Conservation (phyloP, 1,140 invertebrate species). For the Drosophila busckii region DNA sequence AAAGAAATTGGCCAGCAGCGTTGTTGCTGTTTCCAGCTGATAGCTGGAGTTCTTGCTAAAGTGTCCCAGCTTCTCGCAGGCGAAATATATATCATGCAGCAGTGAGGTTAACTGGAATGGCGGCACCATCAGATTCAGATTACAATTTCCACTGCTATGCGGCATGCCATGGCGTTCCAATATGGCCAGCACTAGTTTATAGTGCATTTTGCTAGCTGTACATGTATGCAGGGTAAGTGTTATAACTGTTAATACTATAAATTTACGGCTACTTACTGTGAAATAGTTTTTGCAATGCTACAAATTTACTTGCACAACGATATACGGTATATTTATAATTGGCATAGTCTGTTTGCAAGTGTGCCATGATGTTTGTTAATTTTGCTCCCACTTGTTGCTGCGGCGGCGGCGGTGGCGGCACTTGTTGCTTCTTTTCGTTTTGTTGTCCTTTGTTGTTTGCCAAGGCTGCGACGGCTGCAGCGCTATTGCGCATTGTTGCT, state of each 20-base stretch:
- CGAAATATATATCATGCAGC: slow-evolving; percentile 70
- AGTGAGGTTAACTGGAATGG: slow-evolving; percentile 72
- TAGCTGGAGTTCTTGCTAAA: slow-evolving; percentile 47
- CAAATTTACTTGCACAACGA: slow-evolving; percentile 68
- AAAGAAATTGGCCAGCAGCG: slow-evolving; percentile 64
- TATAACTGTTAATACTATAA: neutral
- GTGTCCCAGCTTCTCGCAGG: slow-evolving; percentile 70
- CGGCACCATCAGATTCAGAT: slow-evolving; percentile 61
- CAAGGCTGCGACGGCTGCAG: slow-evolving; percentile 29
- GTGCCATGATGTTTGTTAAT: slow-evolving; percentile 49
- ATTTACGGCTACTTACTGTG: slow-evolving; percentile 51
- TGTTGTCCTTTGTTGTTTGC: slow-evolving; percentile 38
- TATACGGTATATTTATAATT: slow-evolving; percentile 75
- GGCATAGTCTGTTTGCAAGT: slow-evolving; percentile 53
- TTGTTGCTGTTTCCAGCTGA: slow-evolving; percentile 49
- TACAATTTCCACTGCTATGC: slow-evolving; percentile 22
- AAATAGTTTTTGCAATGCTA: slow-evolving; percentile 63
- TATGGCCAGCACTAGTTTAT: slow-evolving; percentile 62
- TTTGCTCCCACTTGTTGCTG: slow-evolving; percentile 34
- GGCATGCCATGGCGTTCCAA: slow-evolving; percentile 63
- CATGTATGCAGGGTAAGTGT: neutral
- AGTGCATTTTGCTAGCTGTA: slow-evolving; percentile 65
- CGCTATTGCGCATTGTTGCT: slow-evolving; percentile 36
- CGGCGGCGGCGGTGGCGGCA: slow-evolving; percentile 10
- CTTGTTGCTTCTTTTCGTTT: slow-evolving; percentile 30